Base-by-base conservation (phyloP, 2,888 invertebrate species). In the Epinotia bilunana region DNA sequence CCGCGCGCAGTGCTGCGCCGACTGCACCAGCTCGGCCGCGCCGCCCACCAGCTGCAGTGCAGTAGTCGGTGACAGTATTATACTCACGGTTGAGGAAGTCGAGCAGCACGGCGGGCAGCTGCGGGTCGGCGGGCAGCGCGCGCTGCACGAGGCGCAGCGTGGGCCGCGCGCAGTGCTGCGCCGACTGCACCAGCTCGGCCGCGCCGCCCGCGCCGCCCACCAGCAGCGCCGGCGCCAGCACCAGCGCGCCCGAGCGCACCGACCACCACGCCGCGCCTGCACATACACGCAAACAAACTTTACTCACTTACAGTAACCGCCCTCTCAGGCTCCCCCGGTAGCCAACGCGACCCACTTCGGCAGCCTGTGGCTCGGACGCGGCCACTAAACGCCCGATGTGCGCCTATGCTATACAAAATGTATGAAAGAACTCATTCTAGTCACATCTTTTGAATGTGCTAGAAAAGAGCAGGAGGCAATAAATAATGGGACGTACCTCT, bases 211-310 rank as follows among this genome's bases (percentile, higher is more conserved):
- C 82, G 16, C 83, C 80, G 0, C 91, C 92, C 55, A 93, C 84
- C 1, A 93, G 86, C 72, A 93, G 79, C 1, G 87, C 89, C 0
- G 90, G 85, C 1, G 91, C 80, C 0, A 79, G 72, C 0, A 85
- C 83, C 28, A 83, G 85, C 49, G 86, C 82, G 0, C 83, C 86
- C 0, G 80, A 57, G 16, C 79, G 80, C 12, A 93, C 80, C 20
- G 87, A 87, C 88, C 90, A 93, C 93, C 93, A 94, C 0, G 93
- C 93, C 1, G 91, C 93, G 2, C 93, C 93, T 93, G 79, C 20
- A 20, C 23, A 33, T 13, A 3, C 33, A n/a, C 11, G 49, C 18
- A 20, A 11, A 53, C 18, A 33, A 11, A 20, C 18, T 11, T 60
- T 23, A 60, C 33, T n/a, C n/a, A n/a, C n/a, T n/a, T n/a, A n/a